phyloP scores from a whole-genome alignment of 2,113 vertebrate species.

The Henicopernis longicauda region DNA sequence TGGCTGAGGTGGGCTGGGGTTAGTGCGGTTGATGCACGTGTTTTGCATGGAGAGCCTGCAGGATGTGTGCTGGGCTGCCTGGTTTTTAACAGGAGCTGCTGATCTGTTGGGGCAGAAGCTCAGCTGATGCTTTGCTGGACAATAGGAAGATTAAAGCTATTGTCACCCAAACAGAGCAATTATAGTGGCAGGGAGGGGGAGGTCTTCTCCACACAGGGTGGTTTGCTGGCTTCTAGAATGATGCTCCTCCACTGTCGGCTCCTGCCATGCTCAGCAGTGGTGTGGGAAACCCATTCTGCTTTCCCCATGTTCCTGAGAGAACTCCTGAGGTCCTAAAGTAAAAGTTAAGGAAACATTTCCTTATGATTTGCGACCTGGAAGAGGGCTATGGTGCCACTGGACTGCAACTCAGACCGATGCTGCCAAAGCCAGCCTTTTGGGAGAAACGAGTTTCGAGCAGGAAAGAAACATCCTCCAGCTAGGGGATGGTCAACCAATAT shows the following conservation, averaged over 20 bases:
- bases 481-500: background rate
- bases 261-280: background rate
- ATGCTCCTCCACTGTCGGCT: background rate
- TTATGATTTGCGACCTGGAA: background rate
- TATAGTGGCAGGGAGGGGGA: background rate
- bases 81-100: background rate
- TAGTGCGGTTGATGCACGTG: fast-evolving
- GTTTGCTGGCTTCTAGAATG: background rate
- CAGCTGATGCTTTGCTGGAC: background rate
- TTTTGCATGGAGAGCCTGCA: background rate
- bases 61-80: background rate
- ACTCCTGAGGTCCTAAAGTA: background rate
- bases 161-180: background rate
- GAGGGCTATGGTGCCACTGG: background rate
- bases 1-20: background rate
- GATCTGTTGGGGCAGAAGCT: background rate
- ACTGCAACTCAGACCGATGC: background rate
- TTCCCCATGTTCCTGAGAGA: background rate
- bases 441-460: background rate
- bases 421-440: background rate
- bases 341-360: background rate
- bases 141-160: background rate
- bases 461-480: background rate
- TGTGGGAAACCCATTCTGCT: background rate
- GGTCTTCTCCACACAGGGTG: background rate